These are phyloP conservation scores for Cryptus armator DNA, from an alignment of 2,888 invertebrate species.

Conservation along the genomic window DNA sequence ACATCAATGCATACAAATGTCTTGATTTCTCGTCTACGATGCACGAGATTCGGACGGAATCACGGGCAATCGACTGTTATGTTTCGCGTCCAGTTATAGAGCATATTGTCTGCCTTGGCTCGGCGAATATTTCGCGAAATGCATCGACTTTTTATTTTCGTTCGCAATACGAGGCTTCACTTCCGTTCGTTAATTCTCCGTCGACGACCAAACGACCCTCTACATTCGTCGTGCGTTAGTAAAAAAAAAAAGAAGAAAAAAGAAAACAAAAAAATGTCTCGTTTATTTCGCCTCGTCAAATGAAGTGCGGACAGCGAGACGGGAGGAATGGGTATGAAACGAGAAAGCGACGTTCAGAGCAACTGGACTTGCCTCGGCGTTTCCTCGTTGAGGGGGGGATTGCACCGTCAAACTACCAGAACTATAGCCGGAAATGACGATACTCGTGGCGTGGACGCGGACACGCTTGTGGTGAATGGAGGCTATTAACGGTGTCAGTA, in stretches of 20 bases:
- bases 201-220: constrained; percentile 35
- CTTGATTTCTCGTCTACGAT: constrained; percentile 37
- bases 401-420: constrained; percentile 61
- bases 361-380: constrained; percentile 39
- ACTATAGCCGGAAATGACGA: constrained; percentile 63
- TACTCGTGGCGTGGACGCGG: constrained; percentile 51
- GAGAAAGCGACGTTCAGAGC: constrained; percentile 45
- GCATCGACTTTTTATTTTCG: constrained; percentile 2
- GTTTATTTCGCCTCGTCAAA: constrained; percentile 38
- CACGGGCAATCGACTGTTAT: constrained; percentile 19
- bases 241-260: constrained; percentile 2
- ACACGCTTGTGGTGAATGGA: constrained; percentile 7
- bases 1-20: constrained; percentile 45
- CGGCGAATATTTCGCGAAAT: not conserved
- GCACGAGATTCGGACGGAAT: not conserved
- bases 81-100: constrained; percentile 10
- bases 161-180: not conserved
- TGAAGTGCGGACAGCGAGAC: constrained; percentile 27
- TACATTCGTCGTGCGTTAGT: not conserved
- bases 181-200: constrained; percentile 30
- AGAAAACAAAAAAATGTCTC: not conserved
- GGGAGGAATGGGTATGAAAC: constrained; percentile 45
- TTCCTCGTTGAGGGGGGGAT: constrained; percentile 32
- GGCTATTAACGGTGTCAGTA: constrained; percentile 65
- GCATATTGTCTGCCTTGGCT: not conserved